Evolutionary conservation across 2,113 vertebrate species (phyloP).

Genomic region (Columbina picui): DNA sequence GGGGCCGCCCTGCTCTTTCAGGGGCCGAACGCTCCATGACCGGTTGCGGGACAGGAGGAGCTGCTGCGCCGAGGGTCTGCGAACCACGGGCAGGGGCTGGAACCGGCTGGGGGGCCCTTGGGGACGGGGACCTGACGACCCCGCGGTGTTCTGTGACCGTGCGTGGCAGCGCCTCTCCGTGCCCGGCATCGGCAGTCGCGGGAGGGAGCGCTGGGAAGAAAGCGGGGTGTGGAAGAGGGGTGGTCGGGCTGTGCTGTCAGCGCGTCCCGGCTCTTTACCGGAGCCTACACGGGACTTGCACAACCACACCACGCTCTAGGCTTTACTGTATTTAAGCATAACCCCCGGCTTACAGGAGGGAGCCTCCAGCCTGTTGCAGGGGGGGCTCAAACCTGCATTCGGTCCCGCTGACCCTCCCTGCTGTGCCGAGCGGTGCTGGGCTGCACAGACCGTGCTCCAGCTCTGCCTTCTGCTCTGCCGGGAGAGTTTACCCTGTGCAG

Average conservation of each 20-base stretch:
- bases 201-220: neutral
- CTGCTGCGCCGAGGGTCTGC: neutral
- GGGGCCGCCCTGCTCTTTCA: neutral
- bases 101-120: fast-evolving
- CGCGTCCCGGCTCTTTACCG: neutral
- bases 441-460: fast-evolving
- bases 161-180: neutral
- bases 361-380: conserved; percentile 21
- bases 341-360: fast-evolving
- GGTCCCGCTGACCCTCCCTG: neutral
- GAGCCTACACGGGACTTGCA: neutral
- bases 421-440: neutral
- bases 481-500: fast-evolving
- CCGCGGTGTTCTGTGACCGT: too few relatives aligned
- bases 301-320: fast-evolving
- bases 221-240: too few relatives aligned
- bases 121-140: neutral
- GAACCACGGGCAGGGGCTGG: neutral
- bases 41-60: neutral
- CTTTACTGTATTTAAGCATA: neutral
- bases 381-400: neutral
- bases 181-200: neutral
- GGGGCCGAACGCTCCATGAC: neutral
- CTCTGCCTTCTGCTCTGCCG: neutral
- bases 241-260: neutral